Percentiles rank a stretch among this genome's conserved stretches.
Evolutionary conservation across 2,888 invertebrate genomes (phyloP).

Genomic region (Caenorhabditis becei): DNA sequence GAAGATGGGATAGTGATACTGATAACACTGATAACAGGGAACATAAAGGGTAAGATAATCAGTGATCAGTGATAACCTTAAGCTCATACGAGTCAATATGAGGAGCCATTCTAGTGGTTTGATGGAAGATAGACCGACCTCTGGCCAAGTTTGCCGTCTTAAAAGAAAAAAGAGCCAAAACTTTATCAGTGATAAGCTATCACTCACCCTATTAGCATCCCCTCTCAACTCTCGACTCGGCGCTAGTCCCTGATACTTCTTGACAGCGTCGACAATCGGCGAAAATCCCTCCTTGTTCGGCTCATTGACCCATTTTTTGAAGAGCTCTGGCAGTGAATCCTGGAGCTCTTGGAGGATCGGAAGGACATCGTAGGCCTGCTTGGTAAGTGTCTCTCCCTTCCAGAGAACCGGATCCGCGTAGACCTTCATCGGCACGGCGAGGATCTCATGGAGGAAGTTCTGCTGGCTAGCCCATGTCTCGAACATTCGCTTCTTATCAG

Average conservation of each 20-base stretch:
- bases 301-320: constrained; percentile 44
- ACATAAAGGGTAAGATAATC: neutral
- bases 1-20: neutral
- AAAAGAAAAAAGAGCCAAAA: too few species aligned
- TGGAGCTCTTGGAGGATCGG: constrained; percentile 58
- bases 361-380: constrained; percentile 58
- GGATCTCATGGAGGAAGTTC: constrained; percentile 64
- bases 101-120: constrained; percentile 30
- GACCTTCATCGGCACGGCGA: constrained; percentile 59
- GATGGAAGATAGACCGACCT: neutral
- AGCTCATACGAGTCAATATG: constrained; percentile 42
- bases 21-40: neutral
- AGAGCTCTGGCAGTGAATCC: constrained; percentile 29
- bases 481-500: constrained; percentile 44
- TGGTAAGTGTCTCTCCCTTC: constrained; percentile 41
- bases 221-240: constrained; percentile 29
- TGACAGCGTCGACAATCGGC: constrained; percentile 52
- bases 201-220: constrained; percentile 27
- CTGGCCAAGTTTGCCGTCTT: too few species aligned
- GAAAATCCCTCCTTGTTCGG: constrained; percentile 46
- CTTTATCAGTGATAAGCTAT: too few species aligned
- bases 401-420: constrained; percentile 52
- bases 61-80: constrained; percentile 22
- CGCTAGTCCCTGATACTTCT: constrained; percentile 28
- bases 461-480: constrained; percentile 57